A percentile compares a stretch with the other conserved stretches of the same genome.
Evolutionary conservation across 35 echinoderm and acorn worm species (phyloP).

Genomic region (Eucidaris tribuloides): DNA sequence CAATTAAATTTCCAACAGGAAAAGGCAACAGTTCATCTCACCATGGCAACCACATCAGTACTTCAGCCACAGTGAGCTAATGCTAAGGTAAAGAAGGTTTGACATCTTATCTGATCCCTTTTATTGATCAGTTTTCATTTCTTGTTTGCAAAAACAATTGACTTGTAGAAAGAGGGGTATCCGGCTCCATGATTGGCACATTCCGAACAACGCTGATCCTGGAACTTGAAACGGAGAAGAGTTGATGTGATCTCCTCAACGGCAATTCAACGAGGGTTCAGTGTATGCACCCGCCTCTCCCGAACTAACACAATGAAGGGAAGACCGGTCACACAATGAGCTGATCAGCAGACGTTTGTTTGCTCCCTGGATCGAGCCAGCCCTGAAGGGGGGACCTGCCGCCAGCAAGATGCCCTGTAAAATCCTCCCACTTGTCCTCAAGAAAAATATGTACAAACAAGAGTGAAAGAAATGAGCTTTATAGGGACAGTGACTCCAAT

Average conservation of each 20-base stretch:
- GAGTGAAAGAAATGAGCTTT: neutral
- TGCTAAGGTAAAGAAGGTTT: no score
- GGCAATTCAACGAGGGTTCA: no score
- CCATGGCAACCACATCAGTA: no score
- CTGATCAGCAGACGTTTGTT: slow-evolving; percentile 17
- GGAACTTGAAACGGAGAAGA: no score
- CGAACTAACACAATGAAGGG: slow-evolving; percentile 23
- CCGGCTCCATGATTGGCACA: slow-evolving; percentile 11
- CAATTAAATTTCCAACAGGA: no score
- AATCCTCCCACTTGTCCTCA: neutral
- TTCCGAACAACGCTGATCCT: no score
- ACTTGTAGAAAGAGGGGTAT: no score
- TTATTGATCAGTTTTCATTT: slow-evolving; percentile 4
- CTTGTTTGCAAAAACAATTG: slow-evolving; percentile 8
- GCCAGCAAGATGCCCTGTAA: neutral
- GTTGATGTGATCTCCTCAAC: no score
- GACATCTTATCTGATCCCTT: no score
- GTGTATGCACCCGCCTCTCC: no score
- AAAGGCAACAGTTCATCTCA: no score
- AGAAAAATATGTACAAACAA: slow-evolving; percentile 3
- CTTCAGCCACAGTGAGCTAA: no score
- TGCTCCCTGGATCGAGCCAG: neutral
- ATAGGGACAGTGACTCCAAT: slow-evolving; percentile 20
- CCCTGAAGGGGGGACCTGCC: neutral
- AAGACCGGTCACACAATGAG: neutral